phyloP scores from a whole-genome alignment of 2,888 invertebrate species.

The Caenorhabditis sp. region DNA sequence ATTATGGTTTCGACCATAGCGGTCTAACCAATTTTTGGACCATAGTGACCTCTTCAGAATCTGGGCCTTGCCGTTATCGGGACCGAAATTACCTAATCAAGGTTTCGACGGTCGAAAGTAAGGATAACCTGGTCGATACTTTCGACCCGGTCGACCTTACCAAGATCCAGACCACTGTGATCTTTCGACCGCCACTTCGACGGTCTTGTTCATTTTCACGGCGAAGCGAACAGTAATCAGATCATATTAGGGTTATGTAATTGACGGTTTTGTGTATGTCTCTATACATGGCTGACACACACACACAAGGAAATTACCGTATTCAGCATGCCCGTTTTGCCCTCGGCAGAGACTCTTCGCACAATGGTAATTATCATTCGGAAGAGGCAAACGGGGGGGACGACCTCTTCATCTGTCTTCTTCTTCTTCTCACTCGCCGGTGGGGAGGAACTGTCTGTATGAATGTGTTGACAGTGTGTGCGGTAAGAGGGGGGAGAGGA shows the following conservation, averaged over 20 bases:
- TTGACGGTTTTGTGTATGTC: constrained; percentile 52
- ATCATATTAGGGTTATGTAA: constrained; percentile 65
- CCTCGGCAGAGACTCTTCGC: constrained; percentile 4
- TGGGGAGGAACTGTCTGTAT: too few relatives aligned
- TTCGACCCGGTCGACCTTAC: too few relatives aligned
- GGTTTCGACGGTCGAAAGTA: too few relatives aligned
- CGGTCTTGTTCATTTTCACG: too few relatives aligned
- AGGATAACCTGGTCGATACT: too few relatives aligned
- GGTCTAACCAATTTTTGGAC: too few relatives aligned
- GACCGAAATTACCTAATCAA: too few relatives aligned
- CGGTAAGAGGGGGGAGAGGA: too few relatives aligned
- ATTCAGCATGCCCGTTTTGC: constrained; percentile 14
- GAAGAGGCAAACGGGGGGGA: not conserved
- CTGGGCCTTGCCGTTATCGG: too few relatives aligned
- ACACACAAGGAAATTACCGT: constrained; percentile 60
- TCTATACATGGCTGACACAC: constrained; percentile 11
- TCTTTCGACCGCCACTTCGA: not conserved
- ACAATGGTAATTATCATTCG: constrained; percentile 67
- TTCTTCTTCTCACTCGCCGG: constrained; percentile 4
- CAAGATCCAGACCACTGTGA: not conserved
- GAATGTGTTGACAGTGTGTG: constrained; percentile 61
- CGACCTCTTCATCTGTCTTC: constrained; percentile 34
- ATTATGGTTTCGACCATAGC: too few relatives aligned
- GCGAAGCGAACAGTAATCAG: constrained; percentile 42
- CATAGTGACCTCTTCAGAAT: too few relatives aligned